These are phyloP conservation scores for Melinopterus prodromus DNA, from an alignment of 2,888 invertebrate genomes.

Conservation along the genomic window DNA sequence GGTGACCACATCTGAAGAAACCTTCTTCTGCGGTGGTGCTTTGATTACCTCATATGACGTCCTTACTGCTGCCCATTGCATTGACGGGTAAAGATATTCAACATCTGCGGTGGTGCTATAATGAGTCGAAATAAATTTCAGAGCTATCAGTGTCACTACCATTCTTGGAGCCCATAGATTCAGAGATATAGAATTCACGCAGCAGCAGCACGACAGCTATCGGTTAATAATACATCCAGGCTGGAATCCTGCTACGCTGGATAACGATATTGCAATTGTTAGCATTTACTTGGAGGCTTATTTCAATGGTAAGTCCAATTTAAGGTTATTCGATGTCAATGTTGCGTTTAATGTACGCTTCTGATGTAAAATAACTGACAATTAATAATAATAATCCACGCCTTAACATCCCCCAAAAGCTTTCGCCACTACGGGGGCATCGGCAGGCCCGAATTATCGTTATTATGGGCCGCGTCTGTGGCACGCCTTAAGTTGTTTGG, in stretches of 20 bases:
- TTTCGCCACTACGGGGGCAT: no score
- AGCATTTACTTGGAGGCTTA: not conserved
- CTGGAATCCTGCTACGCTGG: conserved; percentile 45
- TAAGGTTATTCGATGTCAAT: not conserved
- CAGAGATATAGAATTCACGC: conserved; percentile 49
- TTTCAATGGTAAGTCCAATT: conserved; percentile 15
- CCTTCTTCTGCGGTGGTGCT: conserved; percentile 64
- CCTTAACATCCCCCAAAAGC: no score
- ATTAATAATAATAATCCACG: no score
- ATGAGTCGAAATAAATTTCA: conserved; percentile 53
- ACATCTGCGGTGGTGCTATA: no score
- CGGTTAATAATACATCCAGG: conserved; percentile 37
- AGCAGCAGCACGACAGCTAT: conserved; percentile 41
- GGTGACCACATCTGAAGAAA: conserved; percentile 43
- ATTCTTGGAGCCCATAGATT: conserved; percentile 49
- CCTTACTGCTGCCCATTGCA: conserved; percentile 65
- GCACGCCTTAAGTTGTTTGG: no score
- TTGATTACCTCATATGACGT: conserved; percentile 62
- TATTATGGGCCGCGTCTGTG: no score
- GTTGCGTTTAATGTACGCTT: no score
- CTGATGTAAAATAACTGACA: no score
- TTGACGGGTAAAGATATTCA: conserved; percentile 12
- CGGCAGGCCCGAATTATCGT: no score
- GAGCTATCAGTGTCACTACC: conserved; percentile 44
- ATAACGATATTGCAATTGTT: conserved; percentile 59